Evolutionary conservation across 1,140 invertebrate genomes (phyloP), one percentile per base, ranked within the genome.

Genomic region (Ectropis grisescens): DNA sequence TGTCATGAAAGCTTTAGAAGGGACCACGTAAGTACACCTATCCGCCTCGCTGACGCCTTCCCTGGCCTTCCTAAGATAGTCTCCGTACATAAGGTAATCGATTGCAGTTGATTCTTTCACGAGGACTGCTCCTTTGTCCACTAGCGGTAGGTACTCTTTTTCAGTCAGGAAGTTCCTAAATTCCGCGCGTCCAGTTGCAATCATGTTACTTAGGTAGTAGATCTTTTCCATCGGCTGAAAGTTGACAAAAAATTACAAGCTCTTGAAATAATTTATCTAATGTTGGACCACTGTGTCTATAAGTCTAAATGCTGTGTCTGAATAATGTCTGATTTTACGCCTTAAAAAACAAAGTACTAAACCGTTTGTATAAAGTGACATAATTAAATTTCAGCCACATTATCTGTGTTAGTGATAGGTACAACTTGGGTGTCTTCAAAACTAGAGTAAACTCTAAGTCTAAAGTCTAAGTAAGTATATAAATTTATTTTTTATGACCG

Each of bases 21-120:
- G 90, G 10, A 91, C 84, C 0, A 92, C 91, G 53, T 88, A 93
- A 1, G 87, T 87, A 54, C 91, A 93, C 31, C 90, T 84, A 1
- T 87, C 54, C 2, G 75, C 70, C 57, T 92, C 90, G 2, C 82
- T 75, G 0, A 85, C 57, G 8, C 78, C 83, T 3, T 84, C 59
- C 1, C 68, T 75, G 0, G 87, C 85, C 44, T 90, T 89, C 30
- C 81, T 83, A 13, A 87, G 68, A 37, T 92, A 92, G 57, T 93
- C 87, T 11, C 81, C 57, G 31, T 89, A 90, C 60, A 93, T 86
- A 8, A 90, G 60, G 29, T 87, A 82, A 43, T 89, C 85, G 8
- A 91, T 83, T 0, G 85, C 86, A 0, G 86, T 84, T 14, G 83
- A 76, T 52, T 93, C 90, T 7, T 88, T 84, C 6, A 93, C 82